These are phyloP conservation scores for Falcaria lacertinaria DNA, from an alignment of 2,888 invertebrate genomes.

Conservation along the genomic window DNA sequence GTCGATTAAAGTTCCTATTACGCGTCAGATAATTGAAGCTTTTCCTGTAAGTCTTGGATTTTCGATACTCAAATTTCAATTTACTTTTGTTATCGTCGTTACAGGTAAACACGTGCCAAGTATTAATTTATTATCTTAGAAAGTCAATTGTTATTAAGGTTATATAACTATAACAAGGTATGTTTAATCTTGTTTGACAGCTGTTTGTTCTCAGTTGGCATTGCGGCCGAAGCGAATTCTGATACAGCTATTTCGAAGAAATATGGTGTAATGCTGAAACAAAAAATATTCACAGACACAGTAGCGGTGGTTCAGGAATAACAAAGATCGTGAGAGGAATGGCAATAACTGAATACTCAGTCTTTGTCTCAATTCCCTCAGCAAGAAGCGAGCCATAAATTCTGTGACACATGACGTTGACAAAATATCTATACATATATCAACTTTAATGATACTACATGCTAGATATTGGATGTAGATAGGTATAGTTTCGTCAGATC, in stretches of 20 bases:
- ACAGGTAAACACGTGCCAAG: not conserved
- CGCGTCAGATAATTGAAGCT: not conserved
- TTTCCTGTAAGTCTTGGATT: not conserved
- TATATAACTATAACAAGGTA: too few species aligned
- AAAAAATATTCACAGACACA: not conserved
- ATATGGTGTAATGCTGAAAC: not conserved
- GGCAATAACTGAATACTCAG: not conserved
- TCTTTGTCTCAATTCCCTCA: not conserved
- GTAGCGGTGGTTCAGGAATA: not conserved
- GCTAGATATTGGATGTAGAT: too few species aligned
- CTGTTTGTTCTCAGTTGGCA: too few species aligned
- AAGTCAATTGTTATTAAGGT: not conserved
- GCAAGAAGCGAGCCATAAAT: not conserved
- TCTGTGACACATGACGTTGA: not conserved
- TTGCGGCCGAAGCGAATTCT: too few species aligned
- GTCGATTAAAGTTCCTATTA: too few species aligned
- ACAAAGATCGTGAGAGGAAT: not conserved
- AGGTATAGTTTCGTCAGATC: too few species aligned
- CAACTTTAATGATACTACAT: too few species aligned
- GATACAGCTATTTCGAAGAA: too few species aligned
- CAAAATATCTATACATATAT: not conserved
- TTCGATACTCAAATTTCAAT: not conserved
- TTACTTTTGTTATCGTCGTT: not conserved
- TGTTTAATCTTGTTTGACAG: too few species aligned
- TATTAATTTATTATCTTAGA: too few species aligned